These are phyloP conservation scores for Idaea dimidiata DNA, from an alignment of 2,888 invertebrate species.

Conservation along the genomic window DNA sequence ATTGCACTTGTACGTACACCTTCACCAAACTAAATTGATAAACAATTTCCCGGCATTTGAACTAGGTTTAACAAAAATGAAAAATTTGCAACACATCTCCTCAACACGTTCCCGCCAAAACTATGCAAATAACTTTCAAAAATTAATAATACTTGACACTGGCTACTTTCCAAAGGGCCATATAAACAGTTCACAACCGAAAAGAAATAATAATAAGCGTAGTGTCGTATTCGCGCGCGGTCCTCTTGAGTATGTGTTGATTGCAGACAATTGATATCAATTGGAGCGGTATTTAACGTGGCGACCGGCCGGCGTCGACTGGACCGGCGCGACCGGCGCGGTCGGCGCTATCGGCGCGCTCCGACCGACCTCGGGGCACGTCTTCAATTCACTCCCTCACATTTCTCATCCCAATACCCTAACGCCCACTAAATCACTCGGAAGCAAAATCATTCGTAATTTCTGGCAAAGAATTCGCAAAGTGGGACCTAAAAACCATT, in stretches of 20 bases:
- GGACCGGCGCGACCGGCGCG: not conserved
- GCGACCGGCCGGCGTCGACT: not conserved
- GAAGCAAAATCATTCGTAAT: slow-evolving; percentile 11
- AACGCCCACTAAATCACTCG: slow-evolving; percentile 8
- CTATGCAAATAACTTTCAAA: too few species aligned
- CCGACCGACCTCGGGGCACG: not conserved
- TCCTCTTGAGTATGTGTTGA: not conserved
- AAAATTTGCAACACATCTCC: too few species aligned
- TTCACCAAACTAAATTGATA: too few species aligned
- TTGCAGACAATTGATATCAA: not conserved
- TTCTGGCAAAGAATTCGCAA: slow-evolving; percentile 6
- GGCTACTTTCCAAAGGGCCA: too few species aligned
- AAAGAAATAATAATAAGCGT: too few species aligned
- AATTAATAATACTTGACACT: too few species aligned
- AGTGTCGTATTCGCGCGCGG: not conserved
- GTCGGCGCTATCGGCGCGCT: not conserved
- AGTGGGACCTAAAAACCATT: slow-evolving; percentile 3
- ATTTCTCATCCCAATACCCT: not conserved
- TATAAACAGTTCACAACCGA: too few species aligned
- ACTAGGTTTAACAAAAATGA: too few species aligned
- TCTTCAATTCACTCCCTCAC: not conserved
- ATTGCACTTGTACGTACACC: too few species aligned
- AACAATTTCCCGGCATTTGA: too few species aligned
- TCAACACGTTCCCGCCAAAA: too few species aligned
- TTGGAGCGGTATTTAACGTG: not conserved